Base-by-base conservation (phyloP, 2,113 vertebrate species). In the Baryphthengus martii region DNA sequence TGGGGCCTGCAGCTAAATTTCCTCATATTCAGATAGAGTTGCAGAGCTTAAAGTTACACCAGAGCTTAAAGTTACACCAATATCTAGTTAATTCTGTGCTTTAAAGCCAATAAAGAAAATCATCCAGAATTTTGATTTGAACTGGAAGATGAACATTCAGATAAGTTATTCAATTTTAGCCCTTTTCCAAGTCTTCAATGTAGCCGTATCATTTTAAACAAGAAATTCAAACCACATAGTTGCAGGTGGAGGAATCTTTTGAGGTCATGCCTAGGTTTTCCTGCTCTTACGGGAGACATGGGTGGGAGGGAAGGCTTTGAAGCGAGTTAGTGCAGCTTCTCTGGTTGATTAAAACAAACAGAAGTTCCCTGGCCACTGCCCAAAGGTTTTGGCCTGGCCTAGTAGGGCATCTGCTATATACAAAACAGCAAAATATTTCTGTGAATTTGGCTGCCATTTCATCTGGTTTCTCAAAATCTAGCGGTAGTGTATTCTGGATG, bases 381-480 rank as follows among this genome's bases (percentile, higher is more conserved):
- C 13, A 5, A 26, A 52, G 49, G 13, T 82, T 94, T 66, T 80
- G 59, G 31, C 35, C 31, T 88, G 71, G 71, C 26, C 25, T 59
- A 55, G 17, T 3, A 29, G 45, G 21, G 53, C 14, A 29, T 80
- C 29, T 71, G 29, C 78, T 91, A 13, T 61, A 62, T 28, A 75
- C 31, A 70, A 73, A 82, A 40, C 13, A 80, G 63, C 82, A 93
- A 89, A 96, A 91, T 6, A 91, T 49, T 91, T 96, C 93, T 91
- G 59, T 93, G 93, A 96, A 93, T 86, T 94, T 33, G 74, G 47
- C 50, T 94, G 91, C 42, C 29, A n/a, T 85, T 76, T 86, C 45
- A 77, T 95, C 67, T 77, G 59, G 71, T 95, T 95, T 93, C 90
- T 94, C 35, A 93, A 94, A 88, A 90, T 55, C 24, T 82, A 56